Conservation (phyloP, 2,797 vertebrate species). For the Antrozous pallidus region DNA sequence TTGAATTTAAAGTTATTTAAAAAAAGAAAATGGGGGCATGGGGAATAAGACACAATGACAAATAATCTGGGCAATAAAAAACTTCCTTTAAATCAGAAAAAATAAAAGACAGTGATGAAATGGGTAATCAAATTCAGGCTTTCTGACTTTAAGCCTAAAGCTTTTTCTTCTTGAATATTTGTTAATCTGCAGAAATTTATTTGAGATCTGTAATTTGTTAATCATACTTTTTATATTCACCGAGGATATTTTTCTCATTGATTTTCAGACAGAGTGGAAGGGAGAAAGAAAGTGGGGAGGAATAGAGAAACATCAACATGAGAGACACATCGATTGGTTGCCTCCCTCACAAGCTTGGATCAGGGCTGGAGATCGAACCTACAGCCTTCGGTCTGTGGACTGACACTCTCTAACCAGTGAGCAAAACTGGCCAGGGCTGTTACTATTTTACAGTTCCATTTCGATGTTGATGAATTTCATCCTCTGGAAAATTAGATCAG, state of each 20-base stretch:
- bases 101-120: background rate
- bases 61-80: background rate
- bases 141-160: background rate
- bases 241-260: too few relatives aligned
- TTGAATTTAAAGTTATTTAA: background rate
- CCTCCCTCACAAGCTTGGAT: too few relatives aligned
- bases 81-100: background rate
- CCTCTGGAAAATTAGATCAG: background rate
- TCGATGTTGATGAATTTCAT: background rate
- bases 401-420: too few relatives aligned
- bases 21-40: background rate
- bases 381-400: too few relatives aligned
- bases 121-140: background rate
- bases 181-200: background rate
- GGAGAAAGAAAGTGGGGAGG: too few relatives aligned
- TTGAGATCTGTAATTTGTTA: background rate
- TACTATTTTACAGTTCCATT: background rate
- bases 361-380: too few relatives aligned
- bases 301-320: too few relatives aligned
- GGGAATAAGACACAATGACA: background rate
- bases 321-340: too few relatives aligned
- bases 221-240: background rate
- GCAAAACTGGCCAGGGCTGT: background rate
- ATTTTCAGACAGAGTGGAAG: too few relatives aligned
- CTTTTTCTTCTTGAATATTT: background rate